phyloP scores from a whole-genome alignment of 37 sponge, comb jelly and placozoan species.

The Haliclona indistincta region DNA sequence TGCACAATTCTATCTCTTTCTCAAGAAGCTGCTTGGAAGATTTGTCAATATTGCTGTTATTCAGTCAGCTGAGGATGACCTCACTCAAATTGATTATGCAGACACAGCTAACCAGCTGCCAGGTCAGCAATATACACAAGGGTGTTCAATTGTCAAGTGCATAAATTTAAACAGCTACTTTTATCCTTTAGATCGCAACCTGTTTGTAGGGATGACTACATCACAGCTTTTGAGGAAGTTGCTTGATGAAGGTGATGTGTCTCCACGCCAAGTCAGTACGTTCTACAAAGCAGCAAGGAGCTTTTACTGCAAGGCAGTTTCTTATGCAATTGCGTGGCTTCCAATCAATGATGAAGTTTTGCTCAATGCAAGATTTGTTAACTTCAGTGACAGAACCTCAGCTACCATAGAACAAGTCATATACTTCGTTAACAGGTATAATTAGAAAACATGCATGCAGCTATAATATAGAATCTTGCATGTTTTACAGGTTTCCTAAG shows the following conservation, averaged over 20 bases:
- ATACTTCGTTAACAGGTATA: conserved; percentile 23
- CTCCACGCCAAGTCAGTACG: not conserved
- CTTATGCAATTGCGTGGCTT: conserved; percentile 15
- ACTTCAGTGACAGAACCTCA: conserved; percentile 27
- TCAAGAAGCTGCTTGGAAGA: conserved; percentile 39
- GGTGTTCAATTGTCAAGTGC: not conserved
- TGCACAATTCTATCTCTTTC: conserved; percentile 20
- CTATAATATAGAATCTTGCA: not conserved
- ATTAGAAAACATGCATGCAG: not conserved
- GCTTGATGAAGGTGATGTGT: conserved; percentile 28
- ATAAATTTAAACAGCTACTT: not conserved
- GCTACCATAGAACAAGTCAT: conserved; percentile 22
- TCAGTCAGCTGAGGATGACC: conserved; percentile 16
- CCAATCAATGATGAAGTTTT: conserved; percentile 58
- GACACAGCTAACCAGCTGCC: conserved; percentile 9
- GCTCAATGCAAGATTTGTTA: conserved; percentile 41
- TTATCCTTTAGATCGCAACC: not conserved
- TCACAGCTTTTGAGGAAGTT: conserved; percentile 9
- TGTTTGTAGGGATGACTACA: conserved; percentile 22
- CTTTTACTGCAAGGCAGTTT: conserved; percentile 29
- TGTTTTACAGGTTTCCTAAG: not conserved
- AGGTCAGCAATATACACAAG: conserved; percentile 7
- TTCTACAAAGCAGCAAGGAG: conserved; percentile 46
- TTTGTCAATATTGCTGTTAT: conserved; percentile 22
- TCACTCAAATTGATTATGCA: not conserved